Conservation (phyloP, 2,113 vertebrate species). For the Chiloscyllium plagiosum region DNA sequence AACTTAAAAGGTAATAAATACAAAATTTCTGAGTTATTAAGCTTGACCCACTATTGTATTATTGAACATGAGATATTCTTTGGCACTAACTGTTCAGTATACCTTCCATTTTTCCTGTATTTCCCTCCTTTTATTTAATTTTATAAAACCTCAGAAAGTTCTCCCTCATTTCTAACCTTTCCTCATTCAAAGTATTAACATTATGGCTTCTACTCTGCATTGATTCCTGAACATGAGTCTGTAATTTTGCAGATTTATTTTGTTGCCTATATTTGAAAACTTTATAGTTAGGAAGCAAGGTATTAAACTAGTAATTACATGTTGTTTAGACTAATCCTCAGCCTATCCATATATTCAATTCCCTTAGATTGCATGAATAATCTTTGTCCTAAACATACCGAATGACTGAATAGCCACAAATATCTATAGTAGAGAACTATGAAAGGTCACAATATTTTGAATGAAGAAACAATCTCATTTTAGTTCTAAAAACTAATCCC, state of each 20-base stretch:
- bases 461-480: no score
- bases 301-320: background rate
- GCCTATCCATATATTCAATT: no score
- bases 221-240: background rate
- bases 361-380: no score
- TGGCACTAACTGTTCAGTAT: background rate
- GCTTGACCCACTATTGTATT: background rate
- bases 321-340: background rate
- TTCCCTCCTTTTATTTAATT: background rate
- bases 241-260: background rate
- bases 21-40: background rate
- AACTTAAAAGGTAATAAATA: background rate
- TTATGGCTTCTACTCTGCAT: background rate
- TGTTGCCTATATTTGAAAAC: background rate
- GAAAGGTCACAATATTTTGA: no score
- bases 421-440: no score
- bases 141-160: background rate
- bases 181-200: background rate
- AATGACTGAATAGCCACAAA: no score
- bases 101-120: background rate
- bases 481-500: no score
- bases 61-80: background rate
- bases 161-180: background rate
- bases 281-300: background rate
- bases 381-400: no score